Base-by-base conservation (phyloP, 2,113 vertebrate genomes). In the Pongo abelii region DNA sequence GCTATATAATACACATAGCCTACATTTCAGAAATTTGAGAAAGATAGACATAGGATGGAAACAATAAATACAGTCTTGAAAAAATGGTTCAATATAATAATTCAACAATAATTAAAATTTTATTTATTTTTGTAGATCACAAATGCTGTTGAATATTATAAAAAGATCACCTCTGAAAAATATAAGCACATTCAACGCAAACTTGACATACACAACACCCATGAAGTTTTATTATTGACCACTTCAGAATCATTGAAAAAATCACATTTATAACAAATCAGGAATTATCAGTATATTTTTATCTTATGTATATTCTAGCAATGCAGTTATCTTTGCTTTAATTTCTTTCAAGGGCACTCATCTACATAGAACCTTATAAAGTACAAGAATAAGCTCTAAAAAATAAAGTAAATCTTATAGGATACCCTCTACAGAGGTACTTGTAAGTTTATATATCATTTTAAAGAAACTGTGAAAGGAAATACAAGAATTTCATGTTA, bases 321-420 rank as follows among this genome's bases (percentile, higher is more conserved):
- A 79, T 83, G 38, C 13, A 89, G 67, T 94, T 94, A 78, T 81
- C 12, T 20, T 67, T 91, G 8, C 50, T 85, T 93, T 90, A 96
- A 85, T 88, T 96, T 91, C 38, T 74, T 90, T 85, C 14, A 95
- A 92, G 46, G 18, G 32, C 4, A 59, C 22, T 94, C 12, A 55
- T 75, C 14, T 64, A 87, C 87, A 61, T 75, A 22, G 20, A 61
- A 84, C 7, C 5, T 93, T 94, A 75, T 52, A 9, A 80, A 96
- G 27, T 1, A 80, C 1, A 85, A 95, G 18, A 95, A 46, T 50
- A 74, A n/a, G 14, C 40, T 87, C 38, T 86, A 79, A 96, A 97
- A 89, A 89, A 69, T 83, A 92, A 91, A 74, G 17, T 38, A 57
- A 70, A 38, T 50, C 18, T 72, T 95, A 16, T 1, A 79, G 46